Percentiles rank a stretch among this genome's conserved stretches.
These are phyloP conservation scores for Archilochus colubris DNA, from an alignment of 2,113 vertebrate species.

Conservation along the genomic window DNA sequence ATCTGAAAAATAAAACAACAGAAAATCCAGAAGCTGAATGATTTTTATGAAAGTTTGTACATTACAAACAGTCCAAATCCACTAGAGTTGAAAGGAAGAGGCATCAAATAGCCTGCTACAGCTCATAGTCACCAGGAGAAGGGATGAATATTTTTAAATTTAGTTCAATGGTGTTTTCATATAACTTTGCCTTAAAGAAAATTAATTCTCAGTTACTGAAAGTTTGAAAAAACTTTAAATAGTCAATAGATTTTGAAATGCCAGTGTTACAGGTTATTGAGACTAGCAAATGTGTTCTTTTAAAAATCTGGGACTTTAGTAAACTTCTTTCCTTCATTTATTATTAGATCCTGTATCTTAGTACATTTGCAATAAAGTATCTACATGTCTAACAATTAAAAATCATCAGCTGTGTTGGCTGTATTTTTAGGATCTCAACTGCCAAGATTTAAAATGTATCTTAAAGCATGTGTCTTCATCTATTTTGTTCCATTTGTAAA, in stretches of 20 bases:
- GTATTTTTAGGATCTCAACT: background rate
- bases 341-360: background rate
- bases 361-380: background rate
- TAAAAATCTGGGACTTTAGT: background rate
- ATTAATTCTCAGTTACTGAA: background rate
- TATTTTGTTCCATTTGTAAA: background rate
- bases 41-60: background rate
- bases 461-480: background rate
- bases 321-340: background rate
- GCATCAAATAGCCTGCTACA: background rate
- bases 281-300: background rate
- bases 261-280: background rate
- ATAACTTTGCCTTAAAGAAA: background rate
- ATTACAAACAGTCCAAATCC: rapidly evolving
- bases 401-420: background rate
- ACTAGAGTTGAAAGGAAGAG: background rate
- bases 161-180: background rate
- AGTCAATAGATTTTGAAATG: background rate
- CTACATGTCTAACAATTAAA: background rate
- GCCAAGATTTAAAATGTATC: background rate
- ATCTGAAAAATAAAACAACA: background rate
- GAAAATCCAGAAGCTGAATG: background rate
- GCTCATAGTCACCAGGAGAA: background rate
- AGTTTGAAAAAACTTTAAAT: background rate
- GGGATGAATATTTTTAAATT: background rate